Evolutionary conservation across 1,140 invertebrate species (phyloP).

Genomic region (Camponotus pennsylvanicus): DNA sequence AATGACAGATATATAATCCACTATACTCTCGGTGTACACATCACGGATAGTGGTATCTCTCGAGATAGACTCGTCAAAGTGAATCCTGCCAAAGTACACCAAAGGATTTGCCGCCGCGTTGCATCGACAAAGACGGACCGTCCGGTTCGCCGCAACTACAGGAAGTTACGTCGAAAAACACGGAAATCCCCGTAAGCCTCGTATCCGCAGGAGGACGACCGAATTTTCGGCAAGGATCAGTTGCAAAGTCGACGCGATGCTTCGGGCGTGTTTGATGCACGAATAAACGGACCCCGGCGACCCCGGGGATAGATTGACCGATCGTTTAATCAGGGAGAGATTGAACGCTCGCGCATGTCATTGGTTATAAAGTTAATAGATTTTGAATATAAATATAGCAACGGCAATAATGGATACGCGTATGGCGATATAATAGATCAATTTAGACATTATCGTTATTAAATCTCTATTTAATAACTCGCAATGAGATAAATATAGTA

Average conservation of each 20-base stretch:
- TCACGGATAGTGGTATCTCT: slow-evolving; percentile 35
- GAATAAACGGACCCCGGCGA: neutral
- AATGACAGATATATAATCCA: slow-evolving; percentile 65
- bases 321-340: neutral
- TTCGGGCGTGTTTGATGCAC: slow-evolving; percentile 7
- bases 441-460: slow-evolving; percentile 32
- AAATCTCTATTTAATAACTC: slow-evolving; percentile 16
- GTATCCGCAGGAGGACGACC: slow-evolving; percentile 15
- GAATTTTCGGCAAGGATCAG: slow-evolving; percentile 33
- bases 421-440: slow-evolving; percentile 6
- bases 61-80: slow-evolving; percentile 56
- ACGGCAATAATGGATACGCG: neutral
- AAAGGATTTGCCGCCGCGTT: slow-evolving; percentile 57
- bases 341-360: neutral
- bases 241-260: neutral
- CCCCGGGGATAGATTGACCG: neutral
- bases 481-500: slow-evolving; percentile 30
- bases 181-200: neutral
- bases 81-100: slow-evolving; percentile 43
- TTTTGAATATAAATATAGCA: slow-evolving; percentile 20
- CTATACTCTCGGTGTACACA: neutral
- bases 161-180: slow-evolving; percentile 42
- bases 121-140: neutral
- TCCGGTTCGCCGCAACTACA: neutral
- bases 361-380: neutral